Conservation (phyloP, 2,797 vertebrate species). For the Paedocypris micromegethes region DNA sequence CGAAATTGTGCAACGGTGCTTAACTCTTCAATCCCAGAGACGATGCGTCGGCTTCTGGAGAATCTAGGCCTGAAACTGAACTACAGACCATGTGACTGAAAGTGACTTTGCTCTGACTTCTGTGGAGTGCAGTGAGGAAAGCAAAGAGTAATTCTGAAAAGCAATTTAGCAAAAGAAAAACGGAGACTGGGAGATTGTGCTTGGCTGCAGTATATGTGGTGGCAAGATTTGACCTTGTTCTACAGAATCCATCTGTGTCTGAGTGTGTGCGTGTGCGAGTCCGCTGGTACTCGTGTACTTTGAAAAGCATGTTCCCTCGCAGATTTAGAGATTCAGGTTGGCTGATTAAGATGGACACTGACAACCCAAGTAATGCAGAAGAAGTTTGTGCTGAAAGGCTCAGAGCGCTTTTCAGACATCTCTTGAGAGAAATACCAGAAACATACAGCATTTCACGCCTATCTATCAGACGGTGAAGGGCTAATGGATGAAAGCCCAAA, state of each 20-base stretch:
- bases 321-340: neutral
- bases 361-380: slow-evolving; percentile 1
- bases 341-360: slow-evolving; percentile 3
- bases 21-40: slow-evolving; percentile 20
- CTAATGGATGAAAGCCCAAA: slow-evolving; percentile 7
- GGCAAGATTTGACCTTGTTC: slow-evolving; percentile 31
- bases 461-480: neutral
- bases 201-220: slow-evolving; percentile 7
- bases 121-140: slow-evolving; percentile 25
- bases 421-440: neutral
- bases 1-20: slow-evolving; percentile 10
- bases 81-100: slow-evolving; percentile 5
- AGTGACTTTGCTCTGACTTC: slow-evolving; percentile 16
- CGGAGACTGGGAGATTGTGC: slow-evolving; percentile 41
- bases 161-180: slow-evolving; percentile 42
- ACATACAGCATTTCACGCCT: slow-evolving; percentile 4
- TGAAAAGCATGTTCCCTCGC: neutral
- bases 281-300: slow-evolving; percentile 8
- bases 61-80: neutral
- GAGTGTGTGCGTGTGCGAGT: slow-evolving; percentile 1
- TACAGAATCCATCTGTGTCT: neutral
- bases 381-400: neutral
- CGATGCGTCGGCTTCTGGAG: too few relatives aligned
- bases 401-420: neutral
- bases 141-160: slow-evolving; percentile 52